These are phyloP conservation scores for Tenthredo amoena DNA, from an alignment of 2,888 invertebrate genomes.

Conservation along the genomic window DNA sequence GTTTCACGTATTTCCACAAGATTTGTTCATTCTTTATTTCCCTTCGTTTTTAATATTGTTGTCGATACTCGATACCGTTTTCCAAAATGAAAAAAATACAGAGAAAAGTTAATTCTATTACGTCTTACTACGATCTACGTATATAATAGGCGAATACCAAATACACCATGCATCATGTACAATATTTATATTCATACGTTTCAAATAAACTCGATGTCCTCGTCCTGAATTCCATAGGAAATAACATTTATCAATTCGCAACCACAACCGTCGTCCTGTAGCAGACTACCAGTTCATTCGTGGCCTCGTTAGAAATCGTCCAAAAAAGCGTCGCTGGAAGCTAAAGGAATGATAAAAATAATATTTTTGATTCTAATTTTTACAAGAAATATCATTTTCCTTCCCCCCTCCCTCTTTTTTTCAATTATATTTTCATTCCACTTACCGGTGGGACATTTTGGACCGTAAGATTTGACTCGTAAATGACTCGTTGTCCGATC, in stretches of 20 bases:
- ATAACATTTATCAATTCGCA: neutral
- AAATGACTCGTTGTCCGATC: neutral
- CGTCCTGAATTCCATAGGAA: neutral
- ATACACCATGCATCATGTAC: too few relatives aligned
- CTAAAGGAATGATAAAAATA: neutral
- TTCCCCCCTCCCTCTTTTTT: neutral
- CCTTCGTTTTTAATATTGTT: too few relatives aligned
- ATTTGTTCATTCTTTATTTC: too few relatives aligned
- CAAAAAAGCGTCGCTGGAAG: conserved; percentile 32
- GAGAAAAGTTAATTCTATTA: too few relatives aligned
- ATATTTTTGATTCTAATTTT: too few relatives aligned
- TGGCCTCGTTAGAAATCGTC: conserved; percentile 4
- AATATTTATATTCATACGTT: too few relatives aligned
- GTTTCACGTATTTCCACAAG: too few relatives aligned
- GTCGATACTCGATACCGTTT: too few relatives aligned
- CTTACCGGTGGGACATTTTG: conserved; percentile 35
- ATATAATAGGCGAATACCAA: too few relatives aligned
- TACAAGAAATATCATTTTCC: too few relatives aligned
- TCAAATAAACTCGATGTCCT: neutral
- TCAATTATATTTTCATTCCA: neutral
- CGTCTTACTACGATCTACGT: too few relatives aligned
- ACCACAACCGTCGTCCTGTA: conserved; percentile 32
- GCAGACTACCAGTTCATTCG: conserved; percentile 1
- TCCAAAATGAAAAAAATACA: too few relatives aligned
- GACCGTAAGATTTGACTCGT: neutral